Evolutionary conservation across 30 jellyfish, hydroid and myxozoan species (phyloP).

Genomic region (Hydra vulgaris): DNA sequence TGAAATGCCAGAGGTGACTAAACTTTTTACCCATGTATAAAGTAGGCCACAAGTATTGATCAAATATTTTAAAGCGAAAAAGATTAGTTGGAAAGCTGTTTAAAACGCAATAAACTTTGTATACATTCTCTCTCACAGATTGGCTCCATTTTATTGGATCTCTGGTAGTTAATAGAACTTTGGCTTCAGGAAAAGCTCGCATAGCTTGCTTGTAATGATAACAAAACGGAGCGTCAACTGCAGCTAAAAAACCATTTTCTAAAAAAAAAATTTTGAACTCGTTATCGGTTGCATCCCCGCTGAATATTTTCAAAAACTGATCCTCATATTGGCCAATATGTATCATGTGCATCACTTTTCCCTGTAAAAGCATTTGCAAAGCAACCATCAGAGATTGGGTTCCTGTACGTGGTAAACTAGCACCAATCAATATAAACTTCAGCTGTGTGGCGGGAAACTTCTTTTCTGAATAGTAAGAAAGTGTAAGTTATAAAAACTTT

Average conservation of each 20-base stretch:
- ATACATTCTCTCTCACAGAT: background rate
- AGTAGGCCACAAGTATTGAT: background rate
- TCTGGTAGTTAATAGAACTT: background rate
- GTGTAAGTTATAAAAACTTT: no score
- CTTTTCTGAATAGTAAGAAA: no score
- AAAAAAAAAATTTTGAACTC: background rate
- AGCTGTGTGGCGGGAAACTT: background rate
- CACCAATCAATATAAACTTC: background rate
- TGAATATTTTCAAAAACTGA: background rate
- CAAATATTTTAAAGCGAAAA: background rate
- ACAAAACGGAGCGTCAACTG: background rate
- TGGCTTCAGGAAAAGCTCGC: background rate
- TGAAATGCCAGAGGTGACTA: background rate
- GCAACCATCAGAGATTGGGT: background rate
- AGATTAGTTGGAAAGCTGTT: background rate
- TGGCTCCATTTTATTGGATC: background rate
- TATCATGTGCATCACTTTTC: background rate
- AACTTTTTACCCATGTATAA: background rate
- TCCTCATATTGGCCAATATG: background rate
- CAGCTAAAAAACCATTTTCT: slow-evolving; percentile 1
- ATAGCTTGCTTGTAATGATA: background rate
- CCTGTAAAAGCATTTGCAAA: background rate
- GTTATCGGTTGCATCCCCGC: background rate
- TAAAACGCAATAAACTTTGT: no score
- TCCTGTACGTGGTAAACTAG: background rate